Percentiles rank a stretch among this genome's conserved stretches.
Conservation (phyloP, 2,797 vertebrate species). For the Luscinia luscinia region DNA sequence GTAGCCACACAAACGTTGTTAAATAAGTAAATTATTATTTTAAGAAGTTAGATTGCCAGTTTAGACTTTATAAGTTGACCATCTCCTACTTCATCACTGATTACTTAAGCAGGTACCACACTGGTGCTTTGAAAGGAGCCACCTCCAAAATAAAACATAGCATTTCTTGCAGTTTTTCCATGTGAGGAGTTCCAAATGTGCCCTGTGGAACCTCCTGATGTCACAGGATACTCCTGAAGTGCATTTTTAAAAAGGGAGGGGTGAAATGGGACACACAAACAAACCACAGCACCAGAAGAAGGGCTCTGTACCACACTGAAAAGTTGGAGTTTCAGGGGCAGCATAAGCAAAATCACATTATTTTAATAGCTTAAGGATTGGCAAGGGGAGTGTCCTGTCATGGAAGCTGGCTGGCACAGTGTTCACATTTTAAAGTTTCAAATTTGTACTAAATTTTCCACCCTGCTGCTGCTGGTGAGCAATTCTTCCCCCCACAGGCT, state of each 20-base stretch:
- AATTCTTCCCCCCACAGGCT: background rate
- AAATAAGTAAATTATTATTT: background rate
- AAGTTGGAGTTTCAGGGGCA: background rate
- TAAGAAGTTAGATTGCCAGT: background rate
- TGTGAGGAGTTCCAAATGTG: background rate
- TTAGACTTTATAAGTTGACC: background rate
- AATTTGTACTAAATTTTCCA: background rate
- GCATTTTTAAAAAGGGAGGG: background rate
- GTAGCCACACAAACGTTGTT: background rate
- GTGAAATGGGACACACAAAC: background rate
- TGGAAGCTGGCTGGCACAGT: background rate
- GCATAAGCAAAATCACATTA: background rate
- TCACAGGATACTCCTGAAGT: background rate
- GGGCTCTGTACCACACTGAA: background rate
- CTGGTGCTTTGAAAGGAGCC: background rate
- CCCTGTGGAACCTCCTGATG: fast-evolving
- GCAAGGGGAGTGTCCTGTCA: background rate
- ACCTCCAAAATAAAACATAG: background rate
- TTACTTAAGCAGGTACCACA: background rate
- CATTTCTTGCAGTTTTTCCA: background rate
- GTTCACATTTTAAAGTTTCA: background rate
- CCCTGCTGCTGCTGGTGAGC: background rate
- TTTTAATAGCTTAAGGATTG: background rate
- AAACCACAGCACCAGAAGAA: background rate
- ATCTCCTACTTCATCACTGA: background rate